Conservation (phyloP, 2,797 vertebrate genomes). For the Vespertilio murinus region DNA sequence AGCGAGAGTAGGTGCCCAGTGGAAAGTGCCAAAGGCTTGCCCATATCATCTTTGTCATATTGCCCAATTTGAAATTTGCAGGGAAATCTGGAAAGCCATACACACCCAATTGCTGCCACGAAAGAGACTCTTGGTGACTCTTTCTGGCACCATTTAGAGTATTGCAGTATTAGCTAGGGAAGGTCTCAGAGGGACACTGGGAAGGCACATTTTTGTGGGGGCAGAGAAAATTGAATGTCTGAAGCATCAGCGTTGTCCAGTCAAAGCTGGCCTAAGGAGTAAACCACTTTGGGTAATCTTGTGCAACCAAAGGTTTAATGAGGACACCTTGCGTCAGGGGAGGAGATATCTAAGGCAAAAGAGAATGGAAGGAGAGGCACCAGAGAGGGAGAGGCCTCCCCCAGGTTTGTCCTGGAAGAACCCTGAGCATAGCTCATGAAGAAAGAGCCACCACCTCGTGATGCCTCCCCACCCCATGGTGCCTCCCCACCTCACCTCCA, state of each 20-base stretch:
- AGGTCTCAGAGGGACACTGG: background rate
- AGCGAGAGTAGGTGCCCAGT: slow-evolving; percentile 16
- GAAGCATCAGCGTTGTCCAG: background rate
- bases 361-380: background rate
- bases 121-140: background rate
- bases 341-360: background rate
- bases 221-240: slow-evolving; percentile 38
- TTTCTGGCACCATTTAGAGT: slow-evolving; percentile 23
- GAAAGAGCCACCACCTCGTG: accelerated
- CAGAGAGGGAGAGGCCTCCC: background rate
- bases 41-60: slow-evolving; percentile 4
- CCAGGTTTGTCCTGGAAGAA: background rate
- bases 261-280: background rate
- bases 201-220: background rate
- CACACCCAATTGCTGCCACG: slow-evolving; percentile 10
- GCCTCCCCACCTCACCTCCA: background rate
- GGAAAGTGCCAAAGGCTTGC: slow-evolving; percentile 32
- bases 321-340: background rate
- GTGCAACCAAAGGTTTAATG: background rate
- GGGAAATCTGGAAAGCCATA: background rate
- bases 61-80: background rate
- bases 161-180: slow-evolving; percentile 2
- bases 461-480: background rate
- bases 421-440: background rate
- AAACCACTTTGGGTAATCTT: background rate